Evolutionary conservation across 2,113 vertebrate genomes (phyloP), one percentile per base, ranked within the genome.

Genomic region (Ariopsis seemanni): DNA sequence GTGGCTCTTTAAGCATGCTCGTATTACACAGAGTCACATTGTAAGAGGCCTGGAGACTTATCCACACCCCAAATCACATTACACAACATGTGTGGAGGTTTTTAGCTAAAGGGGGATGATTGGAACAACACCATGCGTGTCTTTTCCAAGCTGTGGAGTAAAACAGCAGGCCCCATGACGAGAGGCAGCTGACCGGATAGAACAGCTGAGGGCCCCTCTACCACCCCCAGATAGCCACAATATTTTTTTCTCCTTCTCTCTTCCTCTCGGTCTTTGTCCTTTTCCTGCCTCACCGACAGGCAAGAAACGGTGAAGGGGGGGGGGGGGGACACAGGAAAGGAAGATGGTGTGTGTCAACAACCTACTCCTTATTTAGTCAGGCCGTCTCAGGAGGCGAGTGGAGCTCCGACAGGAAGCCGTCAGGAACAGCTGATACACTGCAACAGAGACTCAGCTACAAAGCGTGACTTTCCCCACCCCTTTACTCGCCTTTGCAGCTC

Each of bases 321-420:
- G 27, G 15, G 42, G 42, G 42, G n/a, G 42, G 15, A 27, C 62
- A 53, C 14, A 58, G 72, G 50, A 55, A 15, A 50, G 34, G 79
- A 82, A 74, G 63, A 12, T 12, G 15, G 69, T 25, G 82, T 34
- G 82, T 58, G 58, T 67, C 53, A 30, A 50, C 42, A 34, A 48
- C 27, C 8, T 34, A 84, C 74, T 90, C 86, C 81, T 89, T 90
- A 89, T 90, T 90, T 90, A 89, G 88, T 69, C 82, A 34, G 82
- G 17, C 18, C 15, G 80, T 84, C 86, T 75, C 86, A 83, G 65
- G 83, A 87, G 63, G 55, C 67, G 50, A 71, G 75, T 62, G 11
- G 57, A 65, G 65, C 84, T 85, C 72, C 83, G 42, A 89, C 86
- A 84, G 79, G 65, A 80, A 87, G 83, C 86, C 83, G 81, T 42